Conservation (phyloP, 2,113 vertebrate genomes). For the Patagioenas fasciata region DNA sequence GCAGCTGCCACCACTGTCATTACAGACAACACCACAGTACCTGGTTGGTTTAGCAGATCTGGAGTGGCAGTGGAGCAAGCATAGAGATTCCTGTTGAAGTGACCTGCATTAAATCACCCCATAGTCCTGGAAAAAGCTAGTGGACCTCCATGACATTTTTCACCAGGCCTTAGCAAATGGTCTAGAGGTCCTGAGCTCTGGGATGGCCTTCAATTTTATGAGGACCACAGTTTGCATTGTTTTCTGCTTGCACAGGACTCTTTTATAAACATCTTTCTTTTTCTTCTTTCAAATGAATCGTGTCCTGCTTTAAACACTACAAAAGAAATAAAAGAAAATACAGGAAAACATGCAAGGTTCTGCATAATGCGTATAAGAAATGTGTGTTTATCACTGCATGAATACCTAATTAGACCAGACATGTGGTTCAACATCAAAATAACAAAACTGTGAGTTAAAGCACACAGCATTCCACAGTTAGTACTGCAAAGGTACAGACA, state of each 20-base stretch:
- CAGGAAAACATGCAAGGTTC: neutral
- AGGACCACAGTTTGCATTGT: neutral
- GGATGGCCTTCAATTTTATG: neutral
- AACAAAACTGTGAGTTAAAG: neutral
- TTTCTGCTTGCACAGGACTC: neutral
- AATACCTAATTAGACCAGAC: constrained; percentile 42
- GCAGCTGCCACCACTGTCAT: neutral
- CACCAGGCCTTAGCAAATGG: neutral
- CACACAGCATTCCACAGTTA: neutral
- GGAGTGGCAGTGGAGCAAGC: neutral
- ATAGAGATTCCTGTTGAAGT: neutral
- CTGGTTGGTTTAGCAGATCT: neutral
- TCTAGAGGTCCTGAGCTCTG: neutral
- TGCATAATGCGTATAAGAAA: constrained; percentile 33
- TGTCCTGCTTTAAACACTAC: neutral
- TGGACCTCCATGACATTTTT: neutral
- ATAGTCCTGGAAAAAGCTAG: neutral
- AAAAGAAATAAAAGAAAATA: constrained; percentile 25
- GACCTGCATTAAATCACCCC: neutral
- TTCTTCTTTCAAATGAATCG: neutral
- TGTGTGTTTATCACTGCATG: neutral
- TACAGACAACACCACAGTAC: neutral
- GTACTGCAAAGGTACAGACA: neutral
- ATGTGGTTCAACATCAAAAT: neutral
- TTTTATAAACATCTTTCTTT: neutral